Conservation (phyloP, 2,113 vertebrate species). For the Regulus satrapa region DNA sequence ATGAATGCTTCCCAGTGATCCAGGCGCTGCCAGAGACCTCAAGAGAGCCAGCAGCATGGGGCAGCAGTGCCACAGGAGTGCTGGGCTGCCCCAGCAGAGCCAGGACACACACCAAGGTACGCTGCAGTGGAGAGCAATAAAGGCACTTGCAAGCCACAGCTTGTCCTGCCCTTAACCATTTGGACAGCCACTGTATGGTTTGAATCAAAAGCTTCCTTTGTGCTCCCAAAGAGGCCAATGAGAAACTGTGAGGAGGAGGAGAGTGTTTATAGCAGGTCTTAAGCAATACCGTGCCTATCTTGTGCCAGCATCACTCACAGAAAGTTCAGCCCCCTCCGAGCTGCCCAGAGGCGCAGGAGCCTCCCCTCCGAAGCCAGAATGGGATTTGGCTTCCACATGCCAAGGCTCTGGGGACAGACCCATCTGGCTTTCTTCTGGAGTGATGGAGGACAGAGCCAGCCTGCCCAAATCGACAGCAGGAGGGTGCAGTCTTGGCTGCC, state of each 20-base stretch:
- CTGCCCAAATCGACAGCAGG: fast-evolving
- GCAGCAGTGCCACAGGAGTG: fast-evolving
- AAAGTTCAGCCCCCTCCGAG: background rate
- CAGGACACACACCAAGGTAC: background rate
- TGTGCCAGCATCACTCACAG: background rate
- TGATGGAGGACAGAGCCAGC: fast-evolving
- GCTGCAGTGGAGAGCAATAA: background rate
- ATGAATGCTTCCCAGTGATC: background rate
- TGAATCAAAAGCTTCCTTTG: constrained; percentile 53
- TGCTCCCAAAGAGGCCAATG: background rate
- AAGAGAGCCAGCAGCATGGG: background rate
- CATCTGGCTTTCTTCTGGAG: background rate
- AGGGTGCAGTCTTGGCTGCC: background rate
- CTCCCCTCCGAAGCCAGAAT: background rate
- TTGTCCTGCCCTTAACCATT: constrained; percentile 27
- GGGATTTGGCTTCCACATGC: background rate
- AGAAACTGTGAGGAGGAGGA: background rate
- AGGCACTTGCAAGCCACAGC: background rate
- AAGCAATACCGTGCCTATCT: background rate
- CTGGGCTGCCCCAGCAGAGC: background rate
- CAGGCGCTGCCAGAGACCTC: background rate
- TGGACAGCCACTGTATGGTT: background rate
- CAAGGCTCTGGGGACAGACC: background rate
- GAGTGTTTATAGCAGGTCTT: background rate
- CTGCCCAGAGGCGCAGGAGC: background rate